These are phyloP conservation scores for Anguilla rostrata DNA, from an alignment of 2,113 vertebrate genomes.

Conservation along the genomic window DNA sequence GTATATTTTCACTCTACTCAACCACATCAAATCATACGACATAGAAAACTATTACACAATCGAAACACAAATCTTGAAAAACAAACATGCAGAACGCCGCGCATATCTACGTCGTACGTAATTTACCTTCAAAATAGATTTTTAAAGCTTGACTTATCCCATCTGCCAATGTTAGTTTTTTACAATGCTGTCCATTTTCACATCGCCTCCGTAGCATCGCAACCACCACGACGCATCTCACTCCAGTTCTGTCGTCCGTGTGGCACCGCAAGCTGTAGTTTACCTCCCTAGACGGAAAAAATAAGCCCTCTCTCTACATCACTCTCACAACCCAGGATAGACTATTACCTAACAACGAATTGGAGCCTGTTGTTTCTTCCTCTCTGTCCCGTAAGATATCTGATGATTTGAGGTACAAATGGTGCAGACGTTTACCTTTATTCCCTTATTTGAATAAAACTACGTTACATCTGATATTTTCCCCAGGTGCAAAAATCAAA, in stretches of 20 bases:
- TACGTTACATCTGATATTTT: no score
- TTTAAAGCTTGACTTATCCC: background rate
- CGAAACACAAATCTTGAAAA: background rate
- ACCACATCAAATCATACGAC: background rate
- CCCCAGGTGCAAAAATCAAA: no score
- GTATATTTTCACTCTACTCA: background rate
- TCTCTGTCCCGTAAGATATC: background rate
- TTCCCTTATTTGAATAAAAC: no score
- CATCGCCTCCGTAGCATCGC: background rate
- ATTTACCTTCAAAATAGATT: background rate
- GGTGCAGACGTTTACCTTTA: no score
- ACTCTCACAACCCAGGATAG: background rate
- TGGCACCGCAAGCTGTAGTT: background rate
- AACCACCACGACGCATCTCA: background rate
- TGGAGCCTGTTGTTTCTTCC: background rate
- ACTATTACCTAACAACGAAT: background rate
- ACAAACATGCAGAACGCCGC: background rate
- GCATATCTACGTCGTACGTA: background rate
- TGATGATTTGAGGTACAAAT: no score
- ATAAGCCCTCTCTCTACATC: background rate
- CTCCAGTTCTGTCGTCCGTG: background rate
- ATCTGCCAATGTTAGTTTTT: background rate
- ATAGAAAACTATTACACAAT: background rate
- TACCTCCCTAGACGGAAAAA: background rate
- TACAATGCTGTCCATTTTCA: background rate